A percentile compares a stretch with the other conserved stretches of the same genome.
These are phyloP conservation scores for Chrysomela aeneicollis DNA, from an alignment of 2,888 invertebrate species.

Conservation along the genomic window DNA sequence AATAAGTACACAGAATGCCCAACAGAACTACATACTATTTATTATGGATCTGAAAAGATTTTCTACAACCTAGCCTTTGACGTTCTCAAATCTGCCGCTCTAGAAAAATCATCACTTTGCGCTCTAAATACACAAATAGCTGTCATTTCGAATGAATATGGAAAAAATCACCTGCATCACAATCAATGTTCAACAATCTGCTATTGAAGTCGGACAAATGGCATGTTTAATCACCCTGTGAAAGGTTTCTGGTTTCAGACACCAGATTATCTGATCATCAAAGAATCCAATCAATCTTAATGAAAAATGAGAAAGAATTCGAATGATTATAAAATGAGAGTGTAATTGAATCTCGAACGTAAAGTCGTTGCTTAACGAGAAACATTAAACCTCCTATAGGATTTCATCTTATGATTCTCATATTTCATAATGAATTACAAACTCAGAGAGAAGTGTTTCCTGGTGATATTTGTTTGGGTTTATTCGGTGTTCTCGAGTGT, in stretches of 20 bases:
- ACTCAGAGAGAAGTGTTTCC: not conserved
- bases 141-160: too few relatives aligned
- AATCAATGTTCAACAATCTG: too few relatives aligned
- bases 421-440: constrained; percentile 17
- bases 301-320: constrained; percentile 9
- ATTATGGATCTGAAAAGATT: too few relatives aligned
- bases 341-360: constrained; percentile 18
- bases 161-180: too few relatives aligned
- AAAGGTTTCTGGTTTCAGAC: not conserved
- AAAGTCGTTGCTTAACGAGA: constrained; percentile 18
- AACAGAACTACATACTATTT: too few relatives aligned
- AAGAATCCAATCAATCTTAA: constrained; percentile 13
- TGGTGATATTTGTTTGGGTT: not conserved
- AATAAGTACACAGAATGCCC: too few relatives aligned
- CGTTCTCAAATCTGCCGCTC: too few relatives aligned
- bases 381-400: constrained; percentile 15
- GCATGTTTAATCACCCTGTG: not conserved
- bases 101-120: too few relatives aligned
- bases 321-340: constrained; percentile 12
- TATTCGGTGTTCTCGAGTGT: not conserved
- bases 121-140: too few relatives aligned
- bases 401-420: constrained; percentile 6
- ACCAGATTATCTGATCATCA: not conserved
- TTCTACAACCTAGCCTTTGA: too few relatives aligned
- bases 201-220: too few relatives aligned